Conservation (phyloP, 2,113 vertebrate genomes). For the Sminthopsis crassicaudata region DNA sequence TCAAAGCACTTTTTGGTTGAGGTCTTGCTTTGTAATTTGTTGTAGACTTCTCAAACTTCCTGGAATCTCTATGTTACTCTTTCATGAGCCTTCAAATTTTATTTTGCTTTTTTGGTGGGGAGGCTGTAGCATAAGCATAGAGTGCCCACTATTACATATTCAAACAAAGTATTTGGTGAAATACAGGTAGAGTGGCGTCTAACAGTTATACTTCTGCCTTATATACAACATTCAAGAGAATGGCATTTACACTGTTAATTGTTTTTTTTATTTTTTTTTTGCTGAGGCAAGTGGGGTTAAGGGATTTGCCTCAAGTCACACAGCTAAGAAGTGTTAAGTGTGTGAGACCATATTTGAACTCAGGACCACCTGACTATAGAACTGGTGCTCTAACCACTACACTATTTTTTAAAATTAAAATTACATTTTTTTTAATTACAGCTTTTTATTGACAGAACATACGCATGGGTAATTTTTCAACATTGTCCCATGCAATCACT, state of each 20-base stretch:
- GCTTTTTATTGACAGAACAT: too few species aligned
- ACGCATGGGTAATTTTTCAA: too few species aligned
- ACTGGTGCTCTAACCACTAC: too few species aligned
- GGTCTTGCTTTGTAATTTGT: background rate
- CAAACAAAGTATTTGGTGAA: background rate
- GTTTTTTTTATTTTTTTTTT: too few species aligned
- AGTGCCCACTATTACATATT: background rate
- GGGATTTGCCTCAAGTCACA: too few species aligned
- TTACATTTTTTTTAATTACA: too few species aligned
- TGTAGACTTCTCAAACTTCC: background rate
- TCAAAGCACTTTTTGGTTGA: background rate
- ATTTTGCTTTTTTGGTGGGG: constrained; percentile 3
- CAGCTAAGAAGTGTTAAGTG: too few species aligned
- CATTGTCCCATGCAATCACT: too few species aligned
- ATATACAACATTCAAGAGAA: background rate
- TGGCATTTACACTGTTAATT: background rate
- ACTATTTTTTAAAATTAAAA: too few species aligned
- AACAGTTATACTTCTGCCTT: background rate
- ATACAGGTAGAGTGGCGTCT: background rate
- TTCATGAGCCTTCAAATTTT: background rate
- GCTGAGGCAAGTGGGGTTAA: too few species aligned
- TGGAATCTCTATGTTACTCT: background rate
- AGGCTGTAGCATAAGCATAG: background rate
- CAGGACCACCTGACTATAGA: too few species aligned
- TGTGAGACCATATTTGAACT: too few species aligned